Evolutionary conservation across 2,888 invertebrate species (phyloP), one percentile per base, ranked within the genome.

Genomic region (Ornithoptera alexandrae): DNA sequence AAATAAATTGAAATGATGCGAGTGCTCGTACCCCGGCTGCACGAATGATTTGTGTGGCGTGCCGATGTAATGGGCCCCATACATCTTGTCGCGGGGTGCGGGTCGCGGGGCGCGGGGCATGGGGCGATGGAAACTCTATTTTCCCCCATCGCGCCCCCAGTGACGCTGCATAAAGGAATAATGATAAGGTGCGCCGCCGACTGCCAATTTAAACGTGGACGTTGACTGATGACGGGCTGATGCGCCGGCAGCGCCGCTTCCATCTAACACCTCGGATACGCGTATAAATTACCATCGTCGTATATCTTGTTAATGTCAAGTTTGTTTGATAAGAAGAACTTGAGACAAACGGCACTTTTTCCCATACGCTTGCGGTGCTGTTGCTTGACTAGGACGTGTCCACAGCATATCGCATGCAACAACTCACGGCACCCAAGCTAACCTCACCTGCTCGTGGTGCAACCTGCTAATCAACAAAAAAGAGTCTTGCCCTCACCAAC

Each of bases 11-110:
- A 75, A 77, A 78, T 77, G 79, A 79, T 76, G 77, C 77, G 73
- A 78, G 74, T 73, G 68, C 70, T 68, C 71, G 75, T 67, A 72
- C 73, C 74, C 71, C 73, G 76, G 74, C 72, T 74, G 75, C 74
- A 77, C 75, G 77, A 74, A 79, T 81, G 82, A 81, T 83, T 82
- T 82, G 81, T 81, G 80, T 80, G 80, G 81, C 80, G 81, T 78
- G 77, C 73, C 75, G 67, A 65, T 74, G 74, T 81, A 82, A 83
- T 82, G 80, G 79, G 74, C 63, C 59, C 76, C 78, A 78, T 81
- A 79, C 76, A 77, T 81, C 80, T 77, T 73, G 71, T 42, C 22
- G 20, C 20, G 56, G 24, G 39, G 46, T 36, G 24, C 69, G 70
- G 72, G 22, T 1, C 22, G 22, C 22, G 22, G 22, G 22, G 1